Evolutionary conservation across 2,888 invertebrate genomes (phyloP).

Genomic region (Caenorhabditis zanzibari): DNA sequence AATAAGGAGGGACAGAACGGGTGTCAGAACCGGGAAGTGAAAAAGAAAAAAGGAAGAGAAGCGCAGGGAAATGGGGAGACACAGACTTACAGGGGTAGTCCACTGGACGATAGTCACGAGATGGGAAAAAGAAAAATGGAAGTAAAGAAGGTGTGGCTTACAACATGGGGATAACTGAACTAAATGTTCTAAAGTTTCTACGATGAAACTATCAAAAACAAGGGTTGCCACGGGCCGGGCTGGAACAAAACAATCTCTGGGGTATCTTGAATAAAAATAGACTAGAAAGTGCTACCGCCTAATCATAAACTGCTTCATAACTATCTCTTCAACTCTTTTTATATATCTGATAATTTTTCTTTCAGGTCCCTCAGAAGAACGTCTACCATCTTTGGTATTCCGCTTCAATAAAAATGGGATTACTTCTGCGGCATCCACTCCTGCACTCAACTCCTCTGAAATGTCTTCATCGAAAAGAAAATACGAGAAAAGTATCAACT

Average conservation of each 20-base stretch:
- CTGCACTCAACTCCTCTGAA: conserved; percentile 21
- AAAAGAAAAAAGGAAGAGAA: background rate
- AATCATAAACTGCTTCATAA: too few species aligned
- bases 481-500: conserved; percentile 43
- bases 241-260: too few species aligned
- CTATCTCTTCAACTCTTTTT: too few species aligned
- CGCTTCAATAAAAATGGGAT: conserved; percentile 37
- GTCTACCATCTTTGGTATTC: conserved; percentile 32
- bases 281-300: too few species aligned
- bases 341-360: background rate
- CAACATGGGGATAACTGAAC: conserved; percentile 1
- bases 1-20: background rate
- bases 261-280: too few species aligned
- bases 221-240: too few species aligned
- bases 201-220: background rate
- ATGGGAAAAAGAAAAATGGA: background rate
- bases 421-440: conserved; percentile 41
- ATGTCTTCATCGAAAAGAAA: conserved; percentile 26
- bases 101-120: conserved; percentile 24
- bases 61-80: conserved; percentile 18
- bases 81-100: conserved; percentile 33
- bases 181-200: too few species aligned
- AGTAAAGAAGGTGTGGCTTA: background rate
- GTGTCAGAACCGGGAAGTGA: conserved; percentile 8
- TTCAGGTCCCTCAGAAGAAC: conserved; percentile 45